phyloP scores from a whole-genome alignment of 2,797 vertebrate species.

The Sternotherus odoratus region DNA sequence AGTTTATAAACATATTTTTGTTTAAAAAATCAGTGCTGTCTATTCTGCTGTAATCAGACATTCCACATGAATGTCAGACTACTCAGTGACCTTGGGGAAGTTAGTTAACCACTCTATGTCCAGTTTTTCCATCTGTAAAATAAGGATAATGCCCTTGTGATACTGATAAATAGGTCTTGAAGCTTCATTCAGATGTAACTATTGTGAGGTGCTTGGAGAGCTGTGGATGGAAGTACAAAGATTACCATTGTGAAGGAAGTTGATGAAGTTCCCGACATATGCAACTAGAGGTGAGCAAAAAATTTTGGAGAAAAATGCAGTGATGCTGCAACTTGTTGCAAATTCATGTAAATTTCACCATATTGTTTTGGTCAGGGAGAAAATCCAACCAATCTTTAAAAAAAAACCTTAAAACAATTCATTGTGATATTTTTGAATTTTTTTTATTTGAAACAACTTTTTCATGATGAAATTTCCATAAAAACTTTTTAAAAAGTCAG shows the following conservation, averaged over 20 bases:
- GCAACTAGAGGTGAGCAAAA: background rate
- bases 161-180: constrained; percentile 21
- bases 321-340: background rate
- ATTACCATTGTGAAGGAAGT: fast-evolving
- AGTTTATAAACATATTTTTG: constrained; percentile 63
- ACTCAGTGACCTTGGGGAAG: constrained; percentile 50
- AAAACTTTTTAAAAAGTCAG: background rate
- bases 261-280: background rate
- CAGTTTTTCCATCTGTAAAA: constrained; percentile 53
- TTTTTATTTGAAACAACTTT: background rate
- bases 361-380: background rate
- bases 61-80: constrained; percentile 54
- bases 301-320: background rate
- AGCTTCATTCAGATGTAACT: constrained; percentile 28
- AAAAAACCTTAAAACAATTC: background rate
- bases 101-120: constrained; percentile 45
- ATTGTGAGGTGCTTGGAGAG: background rate
- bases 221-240: background rate
- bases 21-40: fast-evolving
- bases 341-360: background rate
- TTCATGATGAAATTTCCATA: background rate
- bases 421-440: background rate
- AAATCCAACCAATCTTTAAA: background rate
- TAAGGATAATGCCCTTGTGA: constrained; percentile 17
- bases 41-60: constrained; percentile 53